A percentile compares a stretch with the other conserved stretches of the same genome.
These are phyloP conservation scores for Imbricaverruca yamaguchii DNA, from an alignment of 2,888 invertebrate species.

Conservation along the genomic window DNA sequence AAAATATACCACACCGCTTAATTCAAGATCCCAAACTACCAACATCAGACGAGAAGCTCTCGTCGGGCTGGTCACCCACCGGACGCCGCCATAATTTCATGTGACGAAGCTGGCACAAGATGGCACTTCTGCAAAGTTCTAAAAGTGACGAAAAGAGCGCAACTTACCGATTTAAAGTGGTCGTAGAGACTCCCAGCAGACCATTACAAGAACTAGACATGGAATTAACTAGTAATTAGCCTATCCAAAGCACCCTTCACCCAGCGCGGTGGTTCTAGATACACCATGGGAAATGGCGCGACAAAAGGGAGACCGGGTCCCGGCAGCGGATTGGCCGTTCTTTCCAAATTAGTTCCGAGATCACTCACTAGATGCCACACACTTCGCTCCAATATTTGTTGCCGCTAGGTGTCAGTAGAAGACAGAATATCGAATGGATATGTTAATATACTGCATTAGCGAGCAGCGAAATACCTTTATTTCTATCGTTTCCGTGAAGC, in stretches of 20 bases:
- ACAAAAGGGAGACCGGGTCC: not conserved
- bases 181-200: no score
- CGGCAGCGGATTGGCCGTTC: not conserved
- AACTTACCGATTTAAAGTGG: not conserved
- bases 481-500: no score
- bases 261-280: not conserved
- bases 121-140: not conserved
- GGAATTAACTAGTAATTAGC: not conserved
- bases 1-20: no score
- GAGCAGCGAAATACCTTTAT: no score
- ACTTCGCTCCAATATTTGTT: not conserved
- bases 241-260: not conserved
- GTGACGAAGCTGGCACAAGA: constrained; percentile 15
- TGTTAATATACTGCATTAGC: not conserved
- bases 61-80: constrained; percentile 12
- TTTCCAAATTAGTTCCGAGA: not conserved
- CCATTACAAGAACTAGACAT: no score
- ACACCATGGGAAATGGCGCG: not conserved
- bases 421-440: not conserved
- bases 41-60: no score
- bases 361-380: not conserved
- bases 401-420: not conserved
- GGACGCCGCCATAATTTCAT: constrained; percentile 19
- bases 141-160: not conserved
- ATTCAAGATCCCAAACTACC: no score